A percentile compares a stretch with the other conserved stretches of the same genome.
phyloP scores from a whole-genome alignment of 2,113 vertebrate genomes.

The Piaya cayana region DNA sequence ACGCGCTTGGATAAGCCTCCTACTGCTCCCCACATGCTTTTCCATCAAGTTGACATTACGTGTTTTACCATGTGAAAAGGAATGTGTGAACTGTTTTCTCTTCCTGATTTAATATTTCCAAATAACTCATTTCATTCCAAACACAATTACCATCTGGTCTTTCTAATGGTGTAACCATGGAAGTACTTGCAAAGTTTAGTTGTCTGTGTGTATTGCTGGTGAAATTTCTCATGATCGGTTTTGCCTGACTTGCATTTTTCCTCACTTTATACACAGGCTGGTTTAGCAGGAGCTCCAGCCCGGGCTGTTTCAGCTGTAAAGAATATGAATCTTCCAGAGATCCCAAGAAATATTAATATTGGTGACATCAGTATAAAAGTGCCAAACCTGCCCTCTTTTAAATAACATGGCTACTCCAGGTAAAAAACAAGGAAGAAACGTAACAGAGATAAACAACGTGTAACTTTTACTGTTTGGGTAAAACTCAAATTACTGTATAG shows the following conservation, averaged over 20 bases:
- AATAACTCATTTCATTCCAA: conserved; percentile 80
- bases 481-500: conserved; percentile 85
- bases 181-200: conserved; percentile 56
- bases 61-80: conserved; percentile 65
- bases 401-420: conserved; percentile 86
- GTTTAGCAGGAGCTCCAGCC: conserved; percentile 97
- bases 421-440: conserved; percentile 74
- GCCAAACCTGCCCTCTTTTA: conserved; percentile 99
- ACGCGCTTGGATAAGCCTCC: neutral
- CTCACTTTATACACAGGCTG: conserved; percentile 88
- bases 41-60: conserved; percentile 70
- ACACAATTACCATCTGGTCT: conserved; percentile 69
- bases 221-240: conserved; percentile 12
- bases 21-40: conserved; percentile 4
- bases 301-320: conserved; percentile 99
- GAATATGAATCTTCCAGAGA: conserved; percentile 99
- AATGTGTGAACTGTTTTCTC: conserved; percentile 75
- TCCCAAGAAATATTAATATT: conserved; percentile 99
- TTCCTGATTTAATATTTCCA: conserved; percentile 74
- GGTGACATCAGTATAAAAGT: conserved; percentile 99
- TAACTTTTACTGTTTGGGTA: conserved; percentile 77
- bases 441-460: conserved; percentile 77
- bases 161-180: conserved; percentile 70
- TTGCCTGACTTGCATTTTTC: conserved; percentile 75
- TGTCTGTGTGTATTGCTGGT: conserved; percentile 29